Conservation (phyloP, 2,797 vertebrate species). For the Paramormyrops hopkinsi region DNA sequence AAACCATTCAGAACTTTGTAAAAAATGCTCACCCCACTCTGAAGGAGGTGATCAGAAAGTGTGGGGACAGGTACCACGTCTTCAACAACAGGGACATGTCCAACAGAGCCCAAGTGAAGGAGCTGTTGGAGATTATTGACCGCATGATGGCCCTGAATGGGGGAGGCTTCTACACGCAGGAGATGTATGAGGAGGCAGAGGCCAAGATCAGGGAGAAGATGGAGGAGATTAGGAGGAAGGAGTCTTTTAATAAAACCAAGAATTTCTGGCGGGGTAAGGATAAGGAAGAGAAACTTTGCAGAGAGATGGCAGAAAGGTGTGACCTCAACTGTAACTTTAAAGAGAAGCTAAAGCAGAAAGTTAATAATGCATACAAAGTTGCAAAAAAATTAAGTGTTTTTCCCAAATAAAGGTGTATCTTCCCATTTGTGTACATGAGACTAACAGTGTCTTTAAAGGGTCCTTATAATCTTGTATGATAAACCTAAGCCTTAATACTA, state of each 20-base stretch:
- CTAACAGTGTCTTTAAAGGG: background rate
- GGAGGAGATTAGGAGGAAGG: background rate
- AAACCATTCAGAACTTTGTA: background rate
- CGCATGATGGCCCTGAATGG: background rate
- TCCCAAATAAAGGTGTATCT: background rate
- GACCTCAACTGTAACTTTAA: background rate
- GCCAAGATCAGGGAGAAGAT: background rate
- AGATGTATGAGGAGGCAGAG: conserved; percentile 4
- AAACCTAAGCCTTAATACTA: background rate
- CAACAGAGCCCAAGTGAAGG: background rate
- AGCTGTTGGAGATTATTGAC: conserved; percentile 12
- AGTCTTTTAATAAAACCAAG: background rate
- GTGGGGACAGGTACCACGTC: conserved; percentile 10
- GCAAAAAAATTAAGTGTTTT: background rate
- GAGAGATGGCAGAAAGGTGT: background rate
- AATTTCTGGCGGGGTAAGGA: background rate
- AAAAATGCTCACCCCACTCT: background rate
- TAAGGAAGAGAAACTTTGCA: background rate
- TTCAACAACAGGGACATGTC: conserved; percentile 16
- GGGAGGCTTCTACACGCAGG: background rate
- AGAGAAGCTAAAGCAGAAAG: background rate
- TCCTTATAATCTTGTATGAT: background rate
- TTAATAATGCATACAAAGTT: background rate
- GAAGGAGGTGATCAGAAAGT: background rate
- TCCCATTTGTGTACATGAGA: background rate